These are phyloP conservation scores for Bombus haemorrhoidalis DNA, from an alignment of 1,140 invertebrate species.

Conservation along the genomic window DNA sequence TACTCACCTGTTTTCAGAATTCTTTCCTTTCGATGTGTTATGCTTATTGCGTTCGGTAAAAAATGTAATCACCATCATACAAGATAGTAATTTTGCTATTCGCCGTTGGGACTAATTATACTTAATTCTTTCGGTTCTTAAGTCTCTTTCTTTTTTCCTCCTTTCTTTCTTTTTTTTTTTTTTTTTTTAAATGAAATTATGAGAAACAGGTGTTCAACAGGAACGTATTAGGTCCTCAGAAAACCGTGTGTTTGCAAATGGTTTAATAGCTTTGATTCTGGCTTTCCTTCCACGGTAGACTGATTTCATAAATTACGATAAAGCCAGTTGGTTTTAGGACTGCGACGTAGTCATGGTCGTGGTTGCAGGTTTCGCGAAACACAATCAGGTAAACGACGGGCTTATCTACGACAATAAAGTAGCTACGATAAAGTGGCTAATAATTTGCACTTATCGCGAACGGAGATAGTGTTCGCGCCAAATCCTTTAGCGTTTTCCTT, in stretches of 20 bases:
- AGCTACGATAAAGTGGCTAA: constrained; percentile 32
- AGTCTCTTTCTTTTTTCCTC: too few species aligned
- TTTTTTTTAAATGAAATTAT: background rate
- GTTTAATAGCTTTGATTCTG: background rate
- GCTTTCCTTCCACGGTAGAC: background rate
- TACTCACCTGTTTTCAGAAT: background rate
- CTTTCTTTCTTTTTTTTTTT: too few species aligned
- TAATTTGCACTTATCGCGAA: constrained; percentile 42
- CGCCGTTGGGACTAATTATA: background rate
- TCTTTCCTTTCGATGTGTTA: background rate
- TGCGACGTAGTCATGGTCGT: background rate
- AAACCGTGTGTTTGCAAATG: background rate
- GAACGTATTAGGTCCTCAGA: background rate
- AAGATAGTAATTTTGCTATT: background rate
- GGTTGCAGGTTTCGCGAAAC: constrained; percentile 32
- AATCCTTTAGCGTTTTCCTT: constrained; percentile 12
- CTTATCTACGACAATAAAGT: constrained; percentile 46
- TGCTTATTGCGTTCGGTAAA: background rate
- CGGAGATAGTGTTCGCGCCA: constrained; percentile 27
- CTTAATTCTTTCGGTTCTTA: background rate
- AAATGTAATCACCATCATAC: background rate
- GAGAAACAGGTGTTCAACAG: background rate
- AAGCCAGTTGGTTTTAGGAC: background rate
- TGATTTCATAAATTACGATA: constrained; percentile 40
- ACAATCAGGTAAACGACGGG: constrained; percentile 35